A percentile compares a stretch with the other conserved stretches of the same genome.
phyloP scores from a whole-genome alignment of 2,113 vertebrate species.

The Amblyornis subalaris region DNA sequence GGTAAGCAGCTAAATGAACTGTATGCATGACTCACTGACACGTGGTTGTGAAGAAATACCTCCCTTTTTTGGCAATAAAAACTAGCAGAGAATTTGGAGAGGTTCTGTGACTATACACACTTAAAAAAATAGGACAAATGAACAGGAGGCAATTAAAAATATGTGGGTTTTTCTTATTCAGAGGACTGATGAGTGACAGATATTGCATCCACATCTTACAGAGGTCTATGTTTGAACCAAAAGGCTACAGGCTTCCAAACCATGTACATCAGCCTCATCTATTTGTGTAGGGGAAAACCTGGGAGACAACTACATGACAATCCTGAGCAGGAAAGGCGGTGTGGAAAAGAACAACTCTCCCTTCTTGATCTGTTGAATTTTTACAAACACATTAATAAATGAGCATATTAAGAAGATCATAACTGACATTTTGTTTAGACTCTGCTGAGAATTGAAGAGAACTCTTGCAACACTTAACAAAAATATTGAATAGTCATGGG shows the following conservation, averaged over 20 bases:
- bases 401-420: not conserved
- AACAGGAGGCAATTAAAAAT: not conserved
- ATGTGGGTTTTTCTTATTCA: not conserved
- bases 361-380: not conserved
- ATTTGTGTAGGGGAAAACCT: not conserved
- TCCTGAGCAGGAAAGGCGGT: not conserved
- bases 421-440: not conserved
- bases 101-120: not conserved
- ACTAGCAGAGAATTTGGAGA: not conserved
- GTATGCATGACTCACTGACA: rapidly evolving
- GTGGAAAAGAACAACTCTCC: not conserved
- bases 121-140: not conserved
- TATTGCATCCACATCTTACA: not conserved
- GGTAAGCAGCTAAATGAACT: not conserved
- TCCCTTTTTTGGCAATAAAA: not conserved
- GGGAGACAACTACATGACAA: not conserved
- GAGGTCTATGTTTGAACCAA: not conserved
- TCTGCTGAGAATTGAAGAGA: not conserved
- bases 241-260: not conserved
- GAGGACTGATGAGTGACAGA: not conserved
- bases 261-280: not conserved
- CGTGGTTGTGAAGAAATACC: not conserved
- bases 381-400: not conserved
- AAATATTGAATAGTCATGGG: not conserved
- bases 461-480: not conserved